These are phyloP conservation scores for Typhlichthys subterraneus DNA, from an alignment of 2,797 vertebrate species.

Conservation along the genomic window DNA sequence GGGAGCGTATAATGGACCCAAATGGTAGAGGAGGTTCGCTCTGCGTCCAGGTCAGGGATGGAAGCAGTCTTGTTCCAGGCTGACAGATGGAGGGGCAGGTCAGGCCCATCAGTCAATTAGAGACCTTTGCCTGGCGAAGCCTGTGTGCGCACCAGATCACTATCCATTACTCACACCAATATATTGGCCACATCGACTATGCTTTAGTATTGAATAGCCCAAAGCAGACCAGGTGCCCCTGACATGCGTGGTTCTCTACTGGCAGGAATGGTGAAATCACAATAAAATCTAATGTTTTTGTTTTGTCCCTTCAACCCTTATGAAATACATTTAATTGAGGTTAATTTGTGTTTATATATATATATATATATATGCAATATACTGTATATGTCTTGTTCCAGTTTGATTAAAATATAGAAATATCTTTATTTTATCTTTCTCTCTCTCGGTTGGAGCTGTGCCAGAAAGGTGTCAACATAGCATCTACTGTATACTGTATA, in stretches of 20 bases:
- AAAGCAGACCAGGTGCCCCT: neutral
- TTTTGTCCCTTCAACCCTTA: too few species aligned
- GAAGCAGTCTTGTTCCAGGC: constrained; percentile 36
- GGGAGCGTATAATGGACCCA: constrained; percentile 32
- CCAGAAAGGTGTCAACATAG: too few species aligned
- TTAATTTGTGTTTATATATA: too few species aligned
- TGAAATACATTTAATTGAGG: too few species aligned
- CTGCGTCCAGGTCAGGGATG: constrained; percentile 40
- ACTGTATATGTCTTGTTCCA: too few species aligned
- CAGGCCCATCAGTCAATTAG: constrained; percentile 52
- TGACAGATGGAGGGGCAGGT: constrained; percentile 56
- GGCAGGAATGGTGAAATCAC: constrained; percentile 8
- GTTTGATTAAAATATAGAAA: too few species aligned
- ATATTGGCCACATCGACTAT: constrained; percentile 23
- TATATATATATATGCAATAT: too few species aligned
- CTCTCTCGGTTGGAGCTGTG: too few species aligned
- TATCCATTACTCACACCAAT: constrained; percentile 55
- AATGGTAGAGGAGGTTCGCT: constrained; percentile 13
- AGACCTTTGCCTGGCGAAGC: constrained; percentile 43
- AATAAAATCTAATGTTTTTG: neutral
- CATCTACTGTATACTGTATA: too few species aligned
- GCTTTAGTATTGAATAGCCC: constrained; percentile 17
- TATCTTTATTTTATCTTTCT: too few species aligned
- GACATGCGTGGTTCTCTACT: neutral
- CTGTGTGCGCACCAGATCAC: constrained; percentile 47